These are phyloP conservation scores for Diacarnus erythraeanus DNA, from an alignment of 37 sponge, comb jelly and placozoan species.

Conservation along the genomic window DNA sequence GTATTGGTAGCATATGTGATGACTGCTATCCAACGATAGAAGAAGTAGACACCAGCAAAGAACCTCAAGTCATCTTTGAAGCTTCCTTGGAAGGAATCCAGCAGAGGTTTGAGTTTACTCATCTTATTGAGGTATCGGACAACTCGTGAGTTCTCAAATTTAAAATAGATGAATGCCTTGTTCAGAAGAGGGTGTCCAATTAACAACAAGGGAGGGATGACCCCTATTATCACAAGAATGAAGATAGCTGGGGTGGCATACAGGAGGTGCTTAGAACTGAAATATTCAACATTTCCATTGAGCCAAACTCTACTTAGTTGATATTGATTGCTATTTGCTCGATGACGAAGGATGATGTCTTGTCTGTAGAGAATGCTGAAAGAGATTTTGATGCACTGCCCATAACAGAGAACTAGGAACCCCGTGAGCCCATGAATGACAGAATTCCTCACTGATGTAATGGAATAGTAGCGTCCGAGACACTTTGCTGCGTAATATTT, in stretches of 20 bases:
- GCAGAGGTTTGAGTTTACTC: constrained; percentile 43
- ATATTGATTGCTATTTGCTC: neutral
- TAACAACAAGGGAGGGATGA: constrained; percentile 27
- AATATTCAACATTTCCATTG: constrained; percentile 30
- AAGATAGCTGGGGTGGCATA: constrained; percentile 57
- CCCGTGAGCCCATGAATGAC: constrained; percentile 38
- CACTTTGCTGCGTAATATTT: neutral
- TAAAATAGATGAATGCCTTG: constrained; percentile 10
- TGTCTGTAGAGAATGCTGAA: constrained; percentile 26
- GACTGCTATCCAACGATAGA: constrained; percentile 17
- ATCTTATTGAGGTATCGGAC: neutral
- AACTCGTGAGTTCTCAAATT: constrained; percentile 3
- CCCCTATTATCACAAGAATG: constrained; percentile 8
- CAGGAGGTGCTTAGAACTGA: constrained; percentile 36
- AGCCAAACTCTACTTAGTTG: neutral
- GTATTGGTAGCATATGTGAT: neutral
- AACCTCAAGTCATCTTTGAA: constrained; percentile 52
- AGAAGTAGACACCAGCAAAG: constrained; percentile 60
- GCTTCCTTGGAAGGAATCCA: constrained; percentile 42
- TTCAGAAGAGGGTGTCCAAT: constrained; percentile 21
- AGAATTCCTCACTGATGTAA: neutral
- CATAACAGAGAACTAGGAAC: constrained; percentile 33
- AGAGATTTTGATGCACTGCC: constrained; percentile 27
- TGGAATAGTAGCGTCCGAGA: neutral
- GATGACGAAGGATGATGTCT: neutral